Conservation (phyloP, 1,140 invertebrate genomes). For the Rhopalosiphum padi region DNA sequence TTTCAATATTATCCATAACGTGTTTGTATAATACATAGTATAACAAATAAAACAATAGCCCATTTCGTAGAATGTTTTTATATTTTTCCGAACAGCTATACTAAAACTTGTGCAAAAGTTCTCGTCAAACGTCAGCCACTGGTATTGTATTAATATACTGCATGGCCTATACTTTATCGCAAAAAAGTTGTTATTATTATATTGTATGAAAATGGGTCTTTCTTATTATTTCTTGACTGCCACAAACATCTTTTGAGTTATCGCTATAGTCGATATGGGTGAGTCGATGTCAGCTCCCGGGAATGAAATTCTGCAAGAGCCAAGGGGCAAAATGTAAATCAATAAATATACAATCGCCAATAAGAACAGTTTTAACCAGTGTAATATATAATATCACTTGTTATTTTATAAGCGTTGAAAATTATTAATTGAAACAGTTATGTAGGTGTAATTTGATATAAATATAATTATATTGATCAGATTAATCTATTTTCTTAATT, state of each 20-base stretch:
- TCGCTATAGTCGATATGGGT: neutral
- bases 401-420: neutral
- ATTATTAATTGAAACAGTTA: no score
- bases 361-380: neutral
- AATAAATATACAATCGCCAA: neutral
- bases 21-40: neutral
- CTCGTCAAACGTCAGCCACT: neutral
- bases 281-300: neutral
- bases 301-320: neutral
- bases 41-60: neutral
- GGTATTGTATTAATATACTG: neutral
- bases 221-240: neutral
- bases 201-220: neutral
- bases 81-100: neutral
- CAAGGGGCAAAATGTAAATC: neutral
- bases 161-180: neutral
- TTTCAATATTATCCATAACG: neutral
- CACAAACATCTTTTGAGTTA: neutral
- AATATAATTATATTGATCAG: neutral
- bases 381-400: no score
- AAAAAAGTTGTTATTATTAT: neutral
- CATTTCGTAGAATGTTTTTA: neutral
- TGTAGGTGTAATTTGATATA: neutral
- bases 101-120: neutral
- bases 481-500: neutral